phyloP scores from a whole-genome alignment of 2,888 invertebrate species.

The Phaedon cochleariae region DNA sequence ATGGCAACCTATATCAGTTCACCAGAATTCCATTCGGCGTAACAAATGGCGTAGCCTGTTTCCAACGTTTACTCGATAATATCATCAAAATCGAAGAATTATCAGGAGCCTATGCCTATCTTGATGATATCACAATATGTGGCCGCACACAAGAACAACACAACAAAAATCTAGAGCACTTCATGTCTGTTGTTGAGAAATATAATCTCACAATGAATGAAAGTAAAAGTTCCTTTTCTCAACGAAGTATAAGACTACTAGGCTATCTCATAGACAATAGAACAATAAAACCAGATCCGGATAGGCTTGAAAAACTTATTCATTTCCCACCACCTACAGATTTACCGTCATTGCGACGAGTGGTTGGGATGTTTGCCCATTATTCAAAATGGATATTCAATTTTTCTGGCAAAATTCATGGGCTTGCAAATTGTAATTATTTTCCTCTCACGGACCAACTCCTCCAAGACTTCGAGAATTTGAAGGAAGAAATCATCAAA shows the following conservation, averaged over 20 bases:
- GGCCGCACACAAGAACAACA: not conserved
- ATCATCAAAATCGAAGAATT: not conserved
- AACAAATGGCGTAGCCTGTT: conserved; percentile 18
- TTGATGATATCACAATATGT: not conserved
- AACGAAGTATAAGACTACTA: not conserved
- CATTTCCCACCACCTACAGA: not conserved
- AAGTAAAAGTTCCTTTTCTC: not conserved
- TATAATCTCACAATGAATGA: not conserved
- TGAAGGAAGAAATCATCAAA: conserved; percentile 20
- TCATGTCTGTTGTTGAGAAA: not conserved
- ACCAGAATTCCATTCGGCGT: conserved; percentile 17
- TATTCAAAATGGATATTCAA: not conserved
- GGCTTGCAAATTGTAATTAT: not conserved
- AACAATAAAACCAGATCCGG: not conserved
- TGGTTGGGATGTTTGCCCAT: conserved; percentile 3
- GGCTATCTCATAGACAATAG: not conserved
- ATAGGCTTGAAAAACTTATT: not conserved
- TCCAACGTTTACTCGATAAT: not conserved
- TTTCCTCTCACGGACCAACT: not conserved
- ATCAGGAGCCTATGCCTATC: not conserved
- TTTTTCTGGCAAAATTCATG: not conserved
- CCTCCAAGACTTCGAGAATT: not conserved
- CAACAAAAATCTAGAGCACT: not conserved
- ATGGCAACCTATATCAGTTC: conserved; percentile 19
- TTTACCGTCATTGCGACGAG: not conserved